These are phyloP conservation scores for Oncorhynchus mykiss DNA, from an alignment of 2,113 vertebrate species.

Conservation along the genomic window DNA sequence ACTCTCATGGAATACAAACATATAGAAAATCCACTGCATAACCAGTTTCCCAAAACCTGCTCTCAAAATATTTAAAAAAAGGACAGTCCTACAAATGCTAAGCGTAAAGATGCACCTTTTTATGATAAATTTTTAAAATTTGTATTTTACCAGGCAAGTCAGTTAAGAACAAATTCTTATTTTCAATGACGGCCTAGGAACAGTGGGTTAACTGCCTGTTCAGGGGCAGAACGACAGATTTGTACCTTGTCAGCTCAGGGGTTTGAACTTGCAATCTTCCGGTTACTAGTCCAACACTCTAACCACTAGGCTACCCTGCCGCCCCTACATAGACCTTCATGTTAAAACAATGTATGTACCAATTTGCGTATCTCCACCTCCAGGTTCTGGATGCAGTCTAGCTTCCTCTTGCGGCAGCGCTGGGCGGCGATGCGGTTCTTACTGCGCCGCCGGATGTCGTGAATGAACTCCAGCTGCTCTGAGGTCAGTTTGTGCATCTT, in stretches of 20 bases:
- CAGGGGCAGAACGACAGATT: no score
- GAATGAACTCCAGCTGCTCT: slow-evolving; percentile 94
- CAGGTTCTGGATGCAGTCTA: slow-evolving; percentile 96
- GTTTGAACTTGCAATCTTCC: no score
- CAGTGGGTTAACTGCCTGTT: no score
- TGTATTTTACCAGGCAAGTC: no score
- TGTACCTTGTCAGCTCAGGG: no score
- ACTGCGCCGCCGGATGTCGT: slow-evolving; percentile 89
- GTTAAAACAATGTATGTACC: slow-evolving; percentile 56
- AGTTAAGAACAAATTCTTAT: no score
- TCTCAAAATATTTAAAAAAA: no score
- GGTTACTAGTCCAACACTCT: no score
- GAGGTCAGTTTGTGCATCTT: slow-evolving; percentile 97
- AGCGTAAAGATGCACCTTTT: not conserved
- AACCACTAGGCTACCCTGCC: no score
- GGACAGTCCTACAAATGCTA: not conserved
- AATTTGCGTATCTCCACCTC: slow-evolving; percentile 93
- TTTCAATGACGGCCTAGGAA: no score
- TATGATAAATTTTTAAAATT: no score
- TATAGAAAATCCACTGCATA: not conserved
- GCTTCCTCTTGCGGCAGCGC: slow-evolving; percentile 93
- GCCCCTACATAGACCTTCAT: not conserved
- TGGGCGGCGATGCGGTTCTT: slow-evolving; percentile 96
- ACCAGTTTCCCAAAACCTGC: not conserved
- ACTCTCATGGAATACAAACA: not conserved